Evolutionary conservation across 2,888 invertebrate genomes (phyloP), one percentile per base, ranked within the genome.

Genomic region (Lasioglossum vierecki): DNA sequence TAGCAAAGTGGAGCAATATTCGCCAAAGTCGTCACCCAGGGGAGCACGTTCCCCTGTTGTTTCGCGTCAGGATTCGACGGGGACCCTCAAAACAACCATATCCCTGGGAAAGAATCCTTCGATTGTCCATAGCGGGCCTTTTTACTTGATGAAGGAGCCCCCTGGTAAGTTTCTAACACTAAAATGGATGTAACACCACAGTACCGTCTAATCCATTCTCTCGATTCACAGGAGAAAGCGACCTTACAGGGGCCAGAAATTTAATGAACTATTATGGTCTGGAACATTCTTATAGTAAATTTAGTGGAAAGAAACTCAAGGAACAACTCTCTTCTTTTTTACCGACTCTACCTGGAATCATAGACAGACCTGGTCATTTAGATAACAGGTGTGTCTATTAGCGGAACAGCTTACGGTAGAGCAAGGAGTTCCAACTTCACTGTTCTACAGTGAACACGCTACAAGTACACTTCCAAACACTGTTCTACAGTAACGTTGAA

Each of bases 281-380:
- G 88, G 99, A 99, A 95, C 99, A 99, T 95, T 98, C 99, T 35
- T 99, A 99, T 95, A 99, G 98, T 95, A 99, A 99, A 96, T 99
- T 99, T 95, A 99, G 98, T 96, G 99, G 99, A 78, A 99, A 99
- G 94, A 99, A 99, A 95, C 96, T 98, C 26, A 98, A 99, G 95
- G 99, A 99, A 95, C 98, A 99, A 82, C 95, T 99, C 83, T 99
- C 99, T 66, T 98, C 99, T 22, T 99, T 99, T 95, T 96, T 99
- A 88, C 99, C 99, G 35, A 98, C 98, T 95, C 96, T 99, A 80
- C 99, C 99, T 77, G 99, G 99, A 35, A 98, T 98, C 88, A 97
- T 99, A 89, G 99, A 99, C 95, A 98, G 98, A 46, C 99, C 99
- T 86, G 99, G 98, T 57, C 95, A 95, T 89, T 95, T 95, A 89